A percentile compares a stretch with the other conserved stretches of the same genome.
These are phyloP conservation scores for Luffia ferchaultella DNA, from an alignment of 2,888 invertebrate species.

Conservation along the genomic window DNA sequence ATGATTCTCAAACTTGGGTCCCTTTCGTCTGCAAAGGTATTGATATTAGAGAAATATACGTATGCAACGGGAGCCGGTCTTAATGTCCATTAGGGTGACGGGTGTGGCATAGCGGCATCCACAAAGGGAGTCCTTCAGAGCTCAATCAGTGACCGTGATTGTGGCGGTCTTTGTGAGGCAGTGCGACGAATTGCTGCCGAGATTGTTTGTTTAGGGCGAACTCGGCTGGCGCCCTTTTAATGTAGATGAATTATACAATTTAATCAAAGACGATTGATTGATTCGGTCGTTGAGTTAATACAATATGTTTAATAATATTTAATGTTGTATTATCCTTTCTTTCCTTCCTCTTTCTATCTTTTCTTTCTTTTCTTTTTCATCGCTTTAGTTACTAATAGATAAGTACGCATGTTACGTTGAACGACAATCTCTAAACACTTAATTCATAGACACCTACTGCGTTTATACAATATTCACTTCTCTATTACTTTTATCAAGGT, in stretches of 20 bases:
- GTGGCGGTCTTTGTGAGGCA: conserved; percentile 28
- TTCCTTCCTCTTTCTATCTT: no score
- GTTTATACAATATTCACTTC: no score
- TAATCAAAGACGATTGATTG: not conserved
- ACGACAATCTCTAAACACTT: no score
- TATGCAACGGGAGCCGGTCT: not conserved
- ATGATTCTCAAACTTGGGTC: not conserved
- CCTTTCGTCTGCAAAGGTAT: no score
- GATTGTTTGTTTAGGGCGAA: conserved; percentile 25
- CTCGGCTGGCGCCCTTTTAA: not conserved
- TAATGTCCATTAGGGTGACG: conserved; percentile 28
- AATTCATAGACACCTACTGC: no score
- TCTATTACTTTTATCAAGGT: no score
- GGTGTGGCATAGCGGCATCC: conserved; percentile 29
- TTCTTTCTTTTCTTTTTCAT: no score
- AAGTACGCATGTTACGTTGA: no score
- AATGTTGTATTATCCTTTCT: no score
- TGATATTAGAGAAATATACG: no score
- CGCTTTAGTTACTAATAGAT: no score
- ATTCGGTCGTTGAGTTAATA: not conserved
- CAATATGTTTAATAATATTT: no score
- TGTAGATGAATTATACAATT: not conserved
- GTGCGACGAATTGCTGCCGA: conserved; percentile 21
- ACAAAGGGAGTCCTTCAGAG: conserved; percentile 28
- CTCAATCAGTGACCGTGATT: conserved; percentile 44